phyloP scores from a whole-genome alignment of 2,888 invertebrate species.

The Tiphia femorata region DNA sequence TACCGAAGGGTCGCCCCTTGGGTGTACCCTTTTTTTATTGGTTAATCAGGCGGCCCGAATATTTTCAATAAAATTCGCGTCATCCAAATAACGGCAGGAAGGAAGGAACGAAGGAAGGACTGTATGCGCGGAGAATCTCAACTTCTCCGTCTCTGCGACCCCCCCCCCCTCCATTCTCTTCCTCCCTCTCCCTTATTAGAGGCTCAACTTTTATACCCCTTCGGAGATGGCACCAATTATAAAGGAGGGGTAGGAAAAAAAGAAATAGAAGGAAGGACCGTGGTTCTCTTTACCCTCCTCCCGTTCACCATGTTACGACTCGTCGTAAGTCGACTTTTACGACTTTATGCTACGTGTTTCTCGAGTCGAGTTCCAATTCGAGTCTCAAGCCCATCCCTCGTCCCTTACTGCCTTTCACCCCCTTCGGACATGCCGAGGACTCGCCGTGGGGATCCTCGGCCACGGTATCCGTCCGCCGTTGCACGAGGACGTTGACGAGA shows the following conservation, averaged over 20 bases:
- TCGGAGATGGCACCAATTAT: conserved; percentile 42
- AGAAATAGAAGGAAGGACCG: conserved; percentile 35
- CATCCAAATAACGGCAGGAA: too few relatives aligned
- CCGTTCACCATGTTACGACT: conserved; percentile 59
- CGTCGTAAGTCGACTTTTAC: conserved; percentile 64
- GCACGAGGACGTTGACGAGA: conserved; percentile 57
- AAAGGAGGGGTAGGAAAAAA: conserved; percentile 24
- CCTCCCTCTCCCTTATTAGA: conserved; percentile 48
- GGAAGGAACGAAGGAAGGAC: neutral
- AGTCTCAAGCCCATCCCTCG: conserved; percentile 4
- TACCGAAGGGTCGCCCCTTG: too few relatives aligned
- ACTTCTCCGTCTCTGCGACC: conserved; percentile 7
- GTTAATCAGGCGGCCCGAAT: conserved; percentile 50
- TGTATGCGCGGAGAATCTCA: conserved; percentile 4
- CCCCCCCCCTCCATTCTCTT: too few relatives aligned
- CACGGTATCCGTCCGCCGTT: conserved; percentile 35
- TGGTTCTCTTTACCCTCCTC: too few relatives aligned
- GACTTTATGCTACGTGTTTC: conserved; percentile 64
- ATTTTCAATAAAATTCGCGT: conserved; percentile 59
- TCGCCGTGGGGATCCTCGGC: conserved; percentile 4
- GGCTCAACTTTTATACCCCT: conserved; percentile 43
- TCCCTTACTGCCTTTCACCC: conserved; percentile 16
- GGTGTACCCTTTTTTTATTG: conserved; percentile 47
- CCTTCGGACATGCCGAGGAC: conserved; percentile 20
- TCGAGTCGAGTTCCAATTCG: conserved; percentile 45